Percentiles rank a stretch among this genome's conserved stretches.
phyloP scores from a whole-genome alignment of 1,140 invertebrate genomes.

The Megathymus violae region DNA sequence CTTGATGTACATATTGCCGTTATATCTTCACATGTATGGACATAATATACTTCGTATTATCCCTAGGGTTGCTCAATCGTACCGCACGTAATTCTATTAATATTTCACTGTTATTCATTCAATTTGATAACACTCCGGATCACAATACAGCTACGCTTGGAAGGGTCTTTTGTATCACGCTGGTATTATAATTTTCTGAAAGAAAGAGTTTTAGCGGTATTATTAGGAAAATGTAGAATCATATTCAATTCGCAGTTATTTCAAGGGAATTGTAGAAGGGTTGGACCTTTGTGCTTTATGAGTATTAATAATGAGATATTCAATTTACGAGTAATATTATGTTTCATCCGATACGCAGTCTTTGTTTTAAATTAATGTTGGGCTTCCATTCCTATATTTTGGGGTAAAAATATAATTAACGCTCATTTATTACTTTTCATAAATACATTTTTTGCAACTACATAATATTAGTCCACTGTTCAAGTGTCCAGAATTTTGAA shows the following conservation, averaged over 20 bases:
- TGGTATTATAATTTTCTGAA: conserved; percentile 26
- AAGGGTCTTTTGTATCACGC: conserved; percentile 1
- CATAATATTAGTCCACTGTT: too few species aligned
- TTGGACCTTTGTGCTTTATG: conserved; percentile 6
- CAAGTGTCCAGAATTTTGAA: too few species aligned
- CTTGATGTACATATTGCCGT: not conserved
- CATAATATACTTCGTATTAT: not conserved
- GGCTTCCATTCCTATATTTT: too few species aligned
- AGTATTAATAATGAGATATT: conserved; percentile 22
- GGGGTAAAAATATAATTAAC: too few species aligned
- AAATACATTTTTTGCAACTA: too few species aligned
- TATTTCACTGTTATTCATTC: conserved; percentile 19
- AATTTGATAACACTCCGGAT: conserved; percentile 17
- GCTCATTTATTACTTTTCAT: too few species aligned
- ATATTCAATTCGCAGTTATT: not conserved
- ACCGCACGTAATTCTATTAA: conserved; percentile 28
- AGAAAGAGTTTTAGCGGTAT: conserved; percentile 14
- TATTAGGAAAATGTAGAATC: conserved; percentile 24
- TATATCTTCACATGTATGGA: not conserved
- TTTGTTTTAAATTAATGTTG: not conserved
- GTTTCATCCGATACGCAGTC: not conserved
- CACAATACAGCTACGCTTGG: conserved; percentile 4
- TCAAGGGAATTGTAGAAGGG: conserved; percentile 11
- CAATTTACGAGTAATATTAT: not conserved
- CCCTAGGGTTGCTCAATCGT: conserved; percentile 2